Conservation (phyloP, 2,797 vertebrate species). For the Sebastolobus alascanus region DNA sequence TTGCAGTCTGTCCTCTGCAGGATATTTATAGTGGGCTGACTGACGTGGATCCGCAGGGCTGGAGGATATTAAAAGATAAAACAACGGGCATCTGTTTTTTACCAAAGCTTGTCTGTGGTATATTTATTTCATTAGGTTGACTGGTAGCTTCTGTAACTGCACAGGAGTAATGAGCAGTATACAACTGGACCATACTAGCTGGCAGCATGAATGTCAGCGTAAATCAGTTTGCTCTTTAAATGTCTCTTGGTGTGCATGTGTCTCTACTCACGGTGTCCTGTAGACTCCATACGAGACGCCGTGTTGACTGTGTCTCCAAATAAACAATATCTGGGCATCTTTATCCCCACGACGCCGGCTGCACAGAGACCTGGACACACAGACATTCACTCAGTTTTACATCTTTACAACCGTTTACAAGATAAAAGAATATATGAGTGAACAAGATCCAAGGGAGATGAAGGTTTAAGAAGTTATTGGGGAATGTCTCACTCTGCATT, state of each 20-base stretch:
- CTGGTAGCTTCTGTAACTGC: conserved; percentile 13
- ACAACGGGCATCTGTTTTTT: neutral
- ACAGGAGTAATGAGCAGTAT: neutral
- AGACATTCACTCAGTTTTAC: neutral
- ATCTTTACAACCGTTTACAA: neutral
- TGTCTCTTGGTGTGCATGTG: neutral
- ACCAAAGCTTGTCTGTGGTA: neutral
- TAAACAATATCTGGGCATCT: conserved; percentile 98
- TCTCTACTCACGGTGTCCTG: conserved; percentile 93
- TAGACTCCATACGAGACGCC: conserved; percentile 96
- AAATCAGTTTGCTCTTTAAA: neutral
- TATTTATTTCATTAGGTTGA: conserved; percentile 36
- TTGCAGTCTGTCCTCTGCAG: conserved; percentile 92
- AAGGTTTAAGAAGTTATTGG: neutral
- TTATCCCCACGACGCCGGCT: conserved; percentile 95
- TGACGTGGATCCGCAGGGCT: conserved; percentile 96
- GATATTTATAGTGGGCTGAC: conserved; percentile 91
- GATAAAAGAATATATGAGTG: neutral
- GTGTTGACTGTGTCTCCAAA: conserved; percentile 98
- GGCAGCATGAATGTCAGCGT: conserved; percentile 6
- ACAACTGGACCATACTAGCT: neutral
- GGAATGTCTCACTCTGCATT: neutral
- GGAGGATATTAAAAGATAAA: conserved; percentile 31
- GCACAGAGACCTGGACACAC: conserved; percentile 91
- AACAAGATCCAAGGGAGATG: neutral